phyloP scores from a whole-genome alignment of 2,113 vertebrate genomes.

The Saimiri boliviensis region DNA sequence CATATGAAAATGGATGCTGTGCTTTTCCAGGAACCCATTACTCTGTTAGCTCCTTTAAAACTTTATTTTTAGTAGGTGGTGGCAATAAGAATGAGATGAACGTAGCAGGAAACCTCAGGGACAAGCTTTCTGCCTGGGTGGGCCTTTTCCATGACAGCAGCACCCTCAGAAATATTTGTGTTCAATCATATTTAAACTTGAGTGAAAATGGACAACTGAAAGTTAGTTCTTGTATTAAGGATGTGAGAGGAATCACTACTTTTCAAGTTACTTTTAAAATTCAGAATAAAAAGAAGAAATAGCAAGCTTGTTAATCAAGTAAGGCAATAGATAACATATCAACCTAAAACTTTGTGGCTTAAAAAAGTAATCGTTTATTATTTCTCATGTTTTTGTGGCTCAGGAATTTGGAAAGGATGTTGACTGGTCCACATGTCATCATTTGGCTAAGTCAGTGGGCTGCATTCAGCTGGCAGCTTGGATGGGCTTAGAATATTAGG shows the following conservation, averaged over 20 bases:
- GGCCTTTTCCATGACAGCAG: neutral
- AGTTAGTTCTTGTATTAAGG: neutral
- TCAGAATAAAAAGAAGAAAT: neutral
- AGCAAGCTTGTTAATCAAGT: neutral
- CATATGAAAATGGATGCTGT: neutral
- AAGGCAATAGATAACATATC: neutral
- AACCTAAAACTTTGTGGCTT: neutral
- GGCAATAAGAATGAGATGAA: neutral
- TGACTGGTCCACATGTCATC: neutral
- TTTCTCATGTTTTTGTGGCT: neutral
- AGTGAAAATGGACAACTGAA: neutral
- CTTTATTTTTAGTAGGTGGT: neutral
- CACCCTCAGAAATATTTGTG: neutral
- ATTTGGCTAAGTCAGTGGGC: neutral
- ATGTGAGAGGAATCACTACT: neutral
- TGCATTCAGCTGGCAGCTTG: neutral
- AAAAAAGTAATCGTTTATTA: neutral
- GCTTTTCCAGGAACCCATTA: neutral
- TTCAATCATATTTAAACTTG: neutral
- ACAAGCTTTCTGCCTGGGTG: neutral
- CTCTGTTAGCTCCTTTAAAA: neutral
- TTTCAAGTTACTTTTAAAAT: constrained; percentile 11
- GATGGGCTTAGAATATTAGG: neutral
- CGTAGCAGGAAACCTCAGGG: neutral
- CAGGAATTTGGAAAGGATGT: neutral